Evolutionary conservation across 1,140 invertebrate species (phyloP).

Genomic region (Scaptodrosophila lebanonensis): DNA sequence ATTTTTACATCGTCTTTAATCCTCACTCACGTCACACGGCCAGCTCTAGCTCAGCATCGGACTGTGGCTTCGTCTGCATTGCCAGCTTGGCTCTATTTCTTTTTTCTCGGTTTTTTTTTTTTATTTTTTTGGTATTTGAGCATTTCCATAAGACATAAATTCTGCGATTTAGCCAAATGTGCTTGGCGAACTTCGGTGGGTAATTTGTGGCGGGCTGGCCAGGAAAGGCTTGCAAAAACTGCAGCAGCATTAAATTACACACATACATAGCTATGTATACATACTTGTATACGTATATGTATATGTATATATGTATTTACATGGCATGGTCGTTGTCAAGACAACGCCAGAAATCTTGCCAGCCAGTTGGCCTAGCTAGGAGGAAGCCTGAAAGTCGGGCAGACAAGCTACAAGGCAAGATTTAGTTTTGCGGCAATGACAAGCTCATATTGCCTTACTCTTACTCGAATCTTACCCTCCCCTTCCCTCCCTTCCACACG

Average conservation of each 20-base stretch:
- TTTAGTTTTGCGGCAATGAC: conserved; percentile 29
- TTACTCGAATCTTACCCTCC: background rate
- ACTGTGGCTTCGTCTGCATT: background rate
- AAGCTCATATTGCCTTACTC: conserved; percentile 58
- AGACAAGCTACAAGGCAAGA: no score
- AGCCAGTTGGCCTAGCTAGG: no score
- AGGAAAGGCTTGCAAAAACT: conserved; percentile 20
- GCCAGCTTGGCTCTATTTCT: background rate
- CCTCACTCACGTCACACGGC: no score
- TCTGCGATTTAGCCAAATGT: conserved; percentile 69
- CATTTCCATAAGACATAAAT: conserved; percentile 74
- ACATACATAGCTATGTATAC: no score
- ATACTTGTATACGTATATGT: no score
- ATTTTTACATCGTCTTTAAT: no score
- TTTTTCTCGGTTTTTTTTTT: conserved; percentile 16
- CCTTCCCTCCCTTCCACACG: background rate
- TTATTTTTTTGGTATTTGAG: conserved; percentile 7
- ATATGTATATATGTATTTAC: no score
- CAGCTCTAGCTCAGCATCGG: no score
- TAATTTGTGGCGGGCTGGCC: conserved; percentile 61
- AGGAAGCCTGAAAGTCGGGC: no score
- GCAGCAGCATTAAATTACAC: conserved; percentile 67
- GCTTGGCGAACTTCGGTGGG: conserved; percentile 55
- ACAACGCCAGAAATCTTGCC: background rate
- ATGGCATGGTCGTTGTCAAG: no score